phyloP scores from a whole-genome alignment of 2,888 invertebrate species.

The Cephus pulcher region DNA sequence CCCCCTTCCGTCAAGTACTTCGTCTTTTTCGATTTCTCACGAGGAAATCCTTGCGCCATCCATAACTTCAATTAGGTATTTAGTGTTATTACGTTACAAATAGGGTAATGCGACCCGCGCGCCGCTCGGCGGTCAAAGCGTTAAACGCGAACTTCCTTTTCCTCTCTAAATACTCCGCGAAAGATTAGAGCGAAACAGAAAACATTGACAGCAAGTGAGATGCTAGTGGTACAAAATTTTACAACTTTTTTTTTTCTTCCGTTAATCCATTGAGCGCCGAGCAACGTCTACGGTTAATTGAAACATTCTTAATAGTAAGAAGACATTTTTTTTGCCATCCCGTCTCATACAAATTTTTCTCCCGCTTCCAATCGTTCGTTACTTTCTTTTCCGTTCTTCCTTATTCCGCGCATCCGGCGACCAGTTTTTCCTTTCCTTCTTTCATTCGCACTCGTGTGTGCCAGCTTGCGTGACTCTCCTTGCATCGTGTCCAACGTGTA shows the following conservation, averaged over 20 bases:
- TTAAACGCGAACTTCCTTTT: not conserved
- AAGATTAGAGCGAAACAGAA: not conserved
- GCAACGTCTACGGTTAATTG: constrained; percentile 30
- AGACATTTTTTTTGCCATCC: constrained; percentile 55
- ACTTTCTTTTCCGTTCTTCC: not conserved
- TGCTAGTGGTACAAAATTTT: not conserved
- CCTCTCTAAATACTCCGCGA: not conserved
- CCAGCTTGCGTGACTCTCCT: not conserved
- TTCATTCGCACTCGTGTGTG: not conserved
- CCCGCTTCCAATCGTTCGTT: not conserved
- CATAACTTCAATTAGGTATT: constrained; percentile 35
- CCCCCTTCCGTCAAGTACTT: constrained; percentile 48
- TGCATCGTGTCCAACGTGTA: not conserved
- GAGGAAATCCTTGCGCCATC: constrained; percentile 10
- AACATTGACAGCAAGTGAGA: not conserved
- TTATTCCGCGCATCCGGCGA: not conserved
- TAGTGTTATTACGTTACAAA: constrained; percentile 45
- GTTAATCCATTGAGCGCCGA: constrained; percentile 31
- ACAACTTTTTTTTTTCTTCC: constrained; percentile 3
- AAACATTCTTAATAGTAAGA: constrained; percentile 38
- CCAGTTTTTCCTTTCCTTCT: not conserved
- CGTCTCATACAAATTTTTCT: constrained; percentile 27
- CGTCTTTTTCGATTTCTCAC: constrained; percentile 22
- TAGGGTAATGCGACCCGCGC: constrained; percentile 34
- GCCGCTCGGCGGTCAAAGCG: constrained; percentile 39